Conservation (phyloP, 2,113 vertebrate genomes). For the Meleagris gallopavo region DNA sequence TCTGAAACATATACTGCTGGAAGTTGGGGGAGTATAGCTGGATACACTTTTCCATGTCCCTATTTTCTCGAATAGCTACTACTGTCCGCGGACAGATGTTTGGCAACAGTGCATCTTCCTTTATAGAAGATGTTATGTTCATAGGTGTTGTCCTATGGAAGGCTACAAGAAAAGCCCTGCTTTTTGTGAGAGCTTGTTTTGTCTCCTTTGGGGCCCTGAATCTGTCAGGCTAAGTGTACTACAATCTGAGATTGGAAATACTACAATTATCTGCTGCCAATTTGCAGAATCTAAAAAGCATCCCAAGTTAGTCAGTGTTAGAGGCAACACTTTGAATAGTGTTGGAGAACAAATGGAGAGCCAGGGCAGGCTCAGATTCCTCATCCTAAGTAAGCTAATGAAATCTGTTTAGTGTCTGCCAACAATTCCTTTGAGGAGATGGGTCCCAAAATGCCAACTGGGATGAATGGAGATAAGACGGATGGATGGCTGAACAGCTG, state of each 20-base stretch:
- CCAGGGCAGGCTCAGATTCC: background rate
- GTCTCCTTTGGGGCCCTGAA: background rate
- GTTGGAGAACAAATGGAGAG: background rate
- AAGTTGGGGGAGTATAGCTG: background rate
- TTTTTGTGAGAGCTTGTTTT: background rate
- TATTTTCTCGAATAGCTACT: background rate
- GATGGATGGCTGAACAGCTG: background rate
- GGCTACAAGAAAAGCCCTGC: background rate
- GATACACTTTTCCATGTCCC: background rate
- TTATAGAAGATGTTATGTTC: background rate
- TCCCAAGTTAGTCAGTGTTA: background rate
- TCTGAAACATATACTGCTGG: conserved; percentile 32
- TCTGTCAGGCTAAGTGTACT: background rate
- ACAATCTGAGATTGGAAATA: background rate
- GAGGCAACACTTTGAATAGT: background rate
- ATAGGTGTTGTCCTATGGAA: background rate
- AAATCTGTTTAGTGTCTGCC: background rate
- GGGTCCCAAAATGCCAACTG: background rate
- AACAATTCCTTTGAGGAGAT: background rate
- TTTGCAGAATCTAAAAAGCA: background rate
- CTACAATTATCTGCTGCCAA: background rate
- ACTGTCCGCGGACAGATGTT: conserved; percentile 9
- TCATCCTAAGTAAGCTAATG: background rate
- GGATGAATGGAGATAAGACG: background rate
- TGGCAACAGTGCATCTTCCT: conserved; percentile 33